Conservation (phyloP, 2,113 vertebrate genomes). For the Thalassoma bifasciatum region DNA sequence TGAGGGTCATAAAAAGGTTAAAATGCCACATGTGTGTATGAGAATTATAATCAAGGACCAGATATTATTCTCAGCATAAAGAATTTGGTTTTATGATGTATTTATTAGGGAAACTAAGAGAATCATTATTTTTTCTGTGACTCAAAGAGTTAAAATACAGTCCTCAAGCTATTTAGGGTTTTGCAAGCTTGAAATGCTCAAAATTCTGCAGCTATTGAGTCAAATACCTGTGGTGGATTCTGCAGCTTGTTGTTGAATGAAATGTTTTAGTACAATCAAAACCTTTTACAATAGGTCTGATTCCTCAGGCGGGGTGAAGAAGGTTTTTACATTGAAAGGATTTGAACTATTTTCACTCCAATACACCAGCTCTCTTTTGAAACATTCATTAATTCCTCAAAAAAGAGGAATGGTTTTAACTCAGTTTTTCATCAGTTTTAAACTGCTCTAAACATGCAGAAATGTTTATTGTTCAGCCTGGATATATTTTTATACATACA, state of each 20-base stretch:
- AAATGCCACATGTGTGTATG: not conserved
- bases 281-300: conserved; percentile 8
- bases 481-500: conserved; percentile 18
- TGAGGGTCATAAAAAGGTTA: not conserved
- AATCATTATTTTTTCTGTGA: not conserved
- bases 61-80: not conserved
- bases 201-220: not conserved
- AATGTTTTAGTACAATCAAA: conserved; percentile 5
- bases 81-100: not conserved
- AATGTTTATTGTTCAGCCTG: conserved; percentile 35
- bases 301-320: conserved; percentile 14
- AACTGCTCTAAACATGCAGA: conserved; percentile 28
- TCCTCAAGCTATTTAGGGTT: not conserved
- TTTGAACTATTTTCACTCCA: conserved; percentile 14
- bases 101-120: too few species aligned
- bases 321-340: not conserved
- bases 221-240: not conserved
- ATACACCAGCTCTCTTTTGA: conserved; percentile 11
- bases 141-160: not conserved
- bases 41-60: not conserved
- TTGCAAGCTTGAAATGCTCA: not conserved
- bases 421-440: conserved; percentile 54
- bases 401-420: conserved; percentile 41
- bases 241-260: not conserved
- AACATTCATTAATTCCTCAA: conserved; percentile 29